phyloP scores from a whole-genome alignment of 2,797 vertebrate genomes.

The Melanotaenia boesemani region DNA sequence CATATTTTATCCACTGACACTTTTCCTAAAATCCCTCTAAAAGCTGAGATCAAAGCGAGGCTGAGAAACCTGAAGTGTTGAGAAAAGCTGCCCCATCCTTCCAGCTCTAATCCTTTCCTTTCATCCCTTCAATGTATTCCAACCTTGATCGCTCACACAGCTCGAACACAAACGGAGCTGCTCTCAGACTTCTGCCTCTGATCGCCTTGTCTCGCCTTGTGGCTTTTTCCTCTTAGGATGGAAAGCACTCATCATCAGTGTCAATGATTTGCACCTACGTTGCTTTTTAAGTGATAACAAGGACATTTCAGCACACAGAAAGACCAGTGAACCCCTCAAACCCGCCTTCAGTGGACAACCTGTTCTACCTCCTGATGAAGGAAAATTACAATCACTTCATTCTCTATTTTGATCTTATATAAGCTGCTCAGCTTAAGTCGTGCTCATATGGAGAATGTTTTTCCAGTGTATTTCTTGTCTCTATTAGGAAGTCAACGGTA shows the following conservation, averaged over 20 bases:
- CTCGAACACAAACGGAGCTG: too few species aligned
- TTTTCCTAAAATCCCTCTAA: conserved; percentile 32
- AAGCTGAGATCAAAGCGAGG: conserved; percentile 50
- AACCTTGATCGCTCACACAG: too few species aligned
- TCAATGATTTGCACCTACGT: too few species aligned
- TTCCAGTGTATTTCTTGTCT: too few species aligned
- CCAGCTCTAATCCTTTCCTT: conserved; percentile 32
- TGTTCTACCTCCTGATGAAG: neutral
- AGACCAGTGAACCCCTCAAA: neutral
- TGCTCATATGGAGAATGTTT: neutral
- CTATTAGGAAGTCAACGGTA: too few species aligned
- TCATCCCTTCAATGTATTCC: neutral
- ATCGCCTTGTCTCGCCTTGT: too few species aligned
- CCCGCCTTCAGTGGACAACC: neutral
- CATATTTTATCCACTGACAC: conserved; percentile 17
- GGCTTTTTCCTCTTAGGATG: too few species aligned
- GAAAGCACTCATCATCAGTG: too few species aligned
- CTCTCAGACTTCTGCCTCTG: too few species aligned
- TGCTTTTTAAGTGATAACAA: neutral
- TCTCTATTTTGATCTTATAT: neutral
- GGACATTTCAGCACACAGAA: neutral
- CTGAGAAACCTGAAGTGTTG: conserved; percentile 17
- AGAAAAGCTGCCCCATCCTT: conserved; percentile 39
- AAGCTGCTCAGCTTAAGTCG: neutral
- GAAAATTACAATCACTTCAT: too few species aligned